phyloP scores from a whole-genome alignment of 2,888 invertebrate genomes.

The Trichopria drosophilae region DNA sequence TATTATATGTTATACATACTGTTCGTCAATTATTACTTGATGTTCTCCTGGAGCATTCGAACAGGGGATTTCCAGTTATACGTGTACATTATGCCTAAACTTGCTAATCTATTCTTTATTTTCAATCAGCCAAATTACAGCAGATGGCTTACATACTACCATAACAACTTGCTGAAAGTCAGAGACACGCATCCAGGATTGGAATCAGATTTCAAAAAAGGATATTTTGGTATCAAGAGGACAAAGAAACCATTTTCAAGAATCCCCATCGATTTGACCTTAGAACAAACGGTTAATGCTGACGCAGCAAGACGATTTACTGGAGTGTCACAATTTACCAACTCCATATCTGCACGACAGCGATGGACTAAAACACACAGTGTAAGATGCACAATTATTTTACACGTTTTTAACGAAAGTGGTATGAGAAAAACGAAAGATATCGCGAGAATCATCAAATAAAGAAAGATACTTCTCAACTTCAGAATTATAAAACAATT shows the following conservation, averaged over 20 bases:
- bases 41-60: conserved; percentile 13
- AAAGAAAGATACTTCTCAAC: conserved; percentile 1
- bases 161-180: conserved; percentile 24
- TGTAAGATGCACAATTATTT: background rate
- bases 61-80: conserved; percentile 20
- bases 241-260: conserved; percentile 33
- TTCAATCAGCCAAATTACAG: conserved; percentile 35
- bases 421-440: conserved; percentile 1
- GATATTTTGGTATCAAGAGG: conserved; percentile 31
- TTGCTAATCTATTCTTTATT: conserved; percentile 30
- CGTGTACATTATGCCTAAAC: conserved; percentile 25
- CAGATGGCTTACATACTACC: conserved; percentile 23
- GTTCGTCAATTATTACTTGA: conserved; percentile 17
- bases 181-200: conserved; percentile 30
- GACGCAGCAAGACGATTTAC: conserved; percentile 39
- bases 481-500: too few species aligned
- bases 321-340: too few species aligned
- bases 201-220: conserved; percentile 18
- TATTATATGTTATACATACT: conserved; percentile 34
- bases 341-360: conserved; percentile 25
- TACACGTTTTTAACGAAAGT: background rate
- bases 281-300: conserved; percentile 37
- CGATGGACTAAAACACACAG: background rate
- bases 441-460: conserved; percentile 1
- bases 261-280: conserved; percentile 32